These are phyloP conservation scores for Corydoras sp. DNA, from an alignment of 2,113 vertebrate genomes.

Conservation along the genomic window DNA sequence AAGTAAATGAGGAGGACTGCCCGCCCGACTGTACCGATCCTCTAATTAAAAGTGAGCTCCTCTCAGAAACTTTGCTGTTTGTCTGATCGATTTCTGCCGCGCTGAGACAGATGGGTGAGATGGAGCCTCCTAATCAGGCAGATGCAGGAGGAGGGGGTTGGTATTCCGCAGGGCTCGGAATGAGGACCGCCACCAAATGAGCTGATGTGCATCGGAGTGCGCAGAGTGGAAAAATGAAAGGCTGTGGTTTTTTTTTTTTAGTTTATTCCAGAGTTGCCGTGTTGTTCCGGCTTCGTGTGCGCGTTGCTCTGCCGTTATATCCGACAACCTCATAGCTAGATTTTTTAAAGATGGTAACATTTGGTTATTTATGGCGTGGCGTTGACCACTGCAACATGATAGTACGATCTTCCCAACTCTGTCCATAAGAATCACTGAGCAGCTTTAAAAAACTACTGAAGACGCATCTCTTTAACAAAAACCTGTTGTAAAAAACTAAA, in stretches of 20 bases:
- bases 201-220: slow-evolving; percentile 8
- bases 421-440: too few relatives aligned
- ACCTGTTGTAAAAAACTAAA: too few relatives aligned
- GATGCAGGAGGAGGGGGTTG: slow-evolving; percentile 7
- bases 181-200: slow-evolving; percentile 13
- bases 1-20: not conserved
- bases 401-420: too few relatives aligned
- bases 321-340: too few relatives aligned
- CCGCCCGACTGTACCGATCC: not conserved
- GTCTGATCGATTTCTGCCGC: slow-evolving; percentile 14
- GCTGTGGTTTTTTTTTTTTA: not conserved
- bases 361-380: too few relatives aligned
- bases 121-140: slow-evolving; percentile 12
- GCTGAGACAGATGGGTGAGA: slow-evolving; percentile 19
- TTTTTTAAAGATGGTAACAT: too few relatives aligned
- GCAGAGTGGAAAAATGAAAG: slow-evolving; percentile 4
- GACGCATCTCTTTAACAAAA: too few relatives aligned
- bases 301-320: not conserved
- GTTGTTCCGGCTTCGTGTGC: slow-evolving; percentile 1
- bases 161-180: not conserved
- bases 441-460: too few relatives aligned
- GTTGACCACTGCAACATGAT: too few relatives aligned
- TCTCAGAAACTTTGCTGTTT: slow-evolving; percentile 20
- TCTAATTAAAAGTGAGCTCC: slow-evolving; percentile 21
- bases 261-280: slow-evolving; percentile 2